A percentile compares a stretch with the other conserved stretches of the same genome.
Evolutionary conservation across 1,140 invertebrate genomes (phyloP).

Genomic region (Diorhabda elongata): DNA sequence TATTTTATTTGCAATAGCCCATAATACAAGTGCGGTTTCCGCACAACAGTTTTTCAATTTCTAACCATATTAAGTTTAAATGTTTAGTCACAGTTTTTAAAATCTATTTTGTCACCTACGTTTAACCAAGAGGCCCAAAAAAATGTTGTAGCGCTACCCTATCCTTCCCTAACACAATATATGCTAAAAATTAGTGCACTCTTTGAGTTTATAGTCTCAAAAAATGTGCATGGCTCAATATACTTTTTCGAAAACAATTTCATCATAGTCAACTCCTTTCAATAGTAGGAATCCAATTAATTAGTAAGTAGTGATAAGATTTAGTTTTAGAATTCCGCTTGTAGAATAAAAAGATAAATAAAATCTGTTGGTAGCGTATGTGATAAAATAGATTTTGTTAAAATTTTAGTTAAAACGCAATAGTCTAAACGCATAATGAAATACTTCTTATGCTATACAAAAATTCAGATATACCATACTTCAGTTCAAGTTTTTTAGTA

Average conservation of each 20-base stretch:
- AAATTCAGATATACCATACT: conserved; percentile 44
- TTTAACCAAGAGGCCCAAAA: conserved; percentile 18
- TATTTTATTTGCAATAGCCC: conserved; percentile 42
- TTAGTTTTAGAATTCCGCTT: conserved; percentile 17
- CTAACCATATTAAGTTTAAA: conserved; percentile 29
- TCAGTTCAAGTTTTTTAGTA: conserved; percentile 38
- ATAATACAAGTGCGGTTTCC: conserved; percentile 28
- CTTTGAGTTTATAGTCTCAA: too few species aligned
- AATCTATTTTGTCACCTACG: conserved; percentile 8
- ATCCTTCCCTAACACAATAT: not conserved
- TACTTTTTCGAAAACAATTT: too few species aligned
- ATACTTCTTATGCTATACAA: conserved; percentile 42
- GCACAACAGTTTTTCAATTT: conserved; percentile 31
- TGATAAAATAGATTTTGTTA: conserved; percentile 27
- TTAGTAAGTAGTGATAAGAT: not conserved
- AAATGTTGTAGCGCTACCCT: conserved; percentile 18
- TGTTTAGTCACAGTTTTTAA: conserved; percentile 27
- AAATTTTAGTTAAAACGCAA: conserved; percentile 42
- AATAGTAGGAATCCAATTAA: too few species aligned
- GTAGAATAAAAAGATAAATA: conserved; percentile 19
- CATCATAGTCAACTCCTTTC: too few species aligned
- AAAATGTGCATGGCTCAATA: too few species aligned
- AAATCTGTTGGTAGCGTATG: conserved; percentile 25
- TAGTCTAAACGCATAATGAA: conserved; percentile 45
- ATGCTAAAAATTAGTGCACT: too few species aligned